Percentiles rank a stretch among this genome's conserved stretches.
These are phyloP conservation scores for Lethrus apterus DNA, from an alignment of 1,140 invertebrate genomes.

Conservation along the genomic window DNA sequence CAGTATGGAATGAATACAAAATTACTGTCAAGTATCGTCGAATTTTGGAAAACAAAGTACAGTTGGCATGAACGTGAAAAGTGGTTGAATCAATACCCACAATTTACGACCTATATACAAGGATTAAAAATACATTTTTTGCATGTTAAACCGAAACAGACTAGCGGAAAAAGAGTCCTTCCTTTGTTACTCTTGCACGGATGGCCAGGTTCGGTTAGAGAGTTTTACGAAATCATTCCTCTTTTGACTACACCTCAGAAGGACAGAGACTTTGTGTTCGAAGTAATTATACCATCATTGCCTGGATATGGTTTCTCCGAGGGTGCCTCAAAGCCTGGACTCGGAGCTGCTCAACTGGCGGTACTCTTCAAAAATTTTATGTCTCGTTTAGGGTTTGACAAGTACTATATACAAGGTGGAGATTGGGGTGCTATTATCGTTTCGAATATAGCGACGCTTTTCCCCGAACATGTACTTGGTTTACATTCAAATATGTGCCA, in stretches of 20 bases:
- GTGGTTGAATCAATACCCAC: constrained; percentile 61
- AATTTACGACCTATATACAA: constrained; percentile 65
- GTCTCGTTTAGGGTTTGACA: constrained; percentile 64
- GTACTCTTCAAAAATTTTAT: constrained; percentile 82
- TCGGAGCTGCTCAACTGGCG: constrained; percentile 56
- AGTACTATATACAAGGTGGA: constrained; percentile 79
- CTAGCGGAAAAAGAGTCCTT: constrained; percentile 25
- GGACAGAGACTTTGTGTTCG: constrained; percentile 62
- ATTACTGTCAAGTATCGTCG: constrained; percentile 61
- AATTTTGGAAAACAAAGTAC: constrained; percentile 69
- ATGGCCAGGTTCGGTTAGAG: constrained; percentile 83
- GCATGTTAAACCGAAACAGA: constrained; percentile 49
- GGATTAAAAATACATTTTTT: constrained; percentile 66
- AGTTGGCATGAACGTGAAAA: constrained; percentile 63
- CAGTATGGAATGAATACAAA: constrained; percentile 70
- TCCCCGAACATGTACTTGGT: constrained; percentile 60
- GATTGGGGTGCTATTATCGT: constrained; percentile 71
- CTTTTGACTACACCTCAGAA: constrained; percentile 52
- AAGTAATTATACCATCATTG: constrained; percentile 67
- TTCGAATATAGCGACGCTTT: constrained; percentile 54
- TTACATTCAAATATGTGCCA: constrained; percentile 63
- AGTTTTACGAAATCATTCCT: constrained; percentile 79
- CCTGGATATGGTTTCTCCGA: constrained; percentile 78
- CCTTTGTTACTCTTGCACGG: constrained; percentile 77
- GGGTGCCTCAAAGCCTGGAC: constrained; percentile 53